Percentiles rank a stretch among this genome's conserved stretches.
Evolutionary conservation across 2,113 vertebrate genomes (phyloP).

Genomic region (Electrona antarctica): DNA sequence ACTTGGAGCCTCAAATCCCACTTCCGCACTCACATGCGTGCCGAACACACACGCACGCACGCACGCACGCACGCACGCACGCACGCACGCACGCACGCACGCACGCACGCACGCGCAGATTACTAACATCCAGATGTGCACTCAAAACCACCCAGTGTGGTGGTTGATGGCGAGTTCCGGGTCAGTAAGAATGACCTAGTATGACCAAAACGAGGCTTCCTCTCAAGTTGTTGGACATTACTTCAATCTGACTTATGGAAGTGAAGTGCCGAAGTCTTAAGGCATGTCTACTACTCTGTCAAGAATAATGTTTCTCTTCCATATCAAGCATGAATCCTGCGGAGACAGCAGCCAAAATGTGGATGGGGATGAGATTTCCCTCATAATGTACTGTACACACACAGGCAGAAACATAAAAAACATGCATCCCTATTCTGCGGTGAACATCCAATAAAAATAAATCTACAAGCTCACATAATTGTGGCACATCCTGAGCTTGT

Average conservation of each 20-base stretch:
- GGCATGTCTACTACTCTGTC: conserved; percentile 17
- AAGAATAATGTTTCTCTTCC: conserved; percentile 35
- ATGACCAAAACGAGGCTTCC: conserved; percentile 6
- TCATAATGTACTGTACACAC: background rate
- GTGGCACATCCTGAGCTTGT: no score
- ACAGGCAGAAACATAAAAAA: no score
- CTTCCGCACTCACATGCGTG: background rate
- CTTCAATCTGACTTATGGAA: no score
- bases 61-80: background rate
- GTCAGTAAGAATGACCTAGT: background rate
- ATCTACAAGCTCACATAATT: no score
- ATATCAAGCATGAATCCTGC: conserved; percentile 24
- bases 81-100: background rate
- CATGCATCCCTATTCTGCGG: no score
- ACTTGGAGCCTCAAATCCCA: background rate
- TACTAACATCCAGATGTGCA: background rate
- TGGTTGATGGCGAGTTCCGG: background rate
- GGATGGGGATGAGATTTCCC: conserved; percentile 2
- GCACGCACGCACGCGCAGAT: background rate
- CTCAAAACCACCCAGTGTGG: background rate
- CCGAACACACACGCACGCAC: background rate
- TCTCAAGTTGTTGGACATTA: background rate
- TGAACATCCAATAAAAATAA: no score
- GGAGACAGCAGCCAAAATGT: background rate
- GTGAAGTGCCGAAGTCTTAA: no score